Evolutionary conservation across 1,140 invertebrate genomes (phyloP), one percentile per base, ranked within the genome.

Genomic region (Psix sp.): DNA sequence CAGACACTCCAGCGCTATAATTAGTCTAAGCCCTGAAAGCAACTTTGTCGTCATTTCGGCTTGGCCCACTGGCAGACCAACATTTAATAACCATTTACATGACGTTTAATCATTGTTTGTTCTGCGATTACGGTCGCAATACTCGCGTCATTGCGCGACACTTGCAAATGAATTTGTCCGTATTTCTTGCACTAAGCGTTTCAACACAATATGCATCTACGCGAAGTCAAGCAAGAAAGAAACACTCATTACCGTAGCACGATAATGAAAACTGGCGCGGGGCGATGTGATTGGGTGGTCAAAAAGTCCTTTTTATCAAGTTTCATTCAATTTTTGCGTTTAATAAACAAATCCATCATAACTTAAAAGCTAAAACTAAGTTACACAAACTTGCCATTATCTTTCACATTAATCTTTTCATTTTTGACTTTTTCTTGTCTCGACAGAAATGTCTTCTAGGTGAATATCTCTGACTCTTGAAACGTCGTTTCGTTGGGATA

Each of bases 71-170:
- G 36, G 13, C n/a, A 10, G 5, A 29, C 26, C 26, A 38, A 45
- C 48, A 31, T 52, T 59, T 45, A 51, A 68, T 59, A 68, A 68
- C 31, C 33, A 52, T 59, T 68, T 68, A 52, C 46, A 33, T 39
- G 52, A 59, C 52, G 16, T 59, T 68, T 57, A 49, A 57, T 67
- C 45, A 45, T 24, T 15, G 42, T 56, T 66, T 54, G 59, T 52
- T 26, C 14, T 31, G 16, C 33, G 16, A 38, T 39, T 29, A 39
- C 43, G 31, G 33, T 14, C 20, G 11, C 21, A n/a, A 17, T 42
- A 38, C 29, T 20, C 36, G 9, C 21, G 17, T 46, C 20, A 48
- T 31, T 46, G 13, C 11, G 11, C 15, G 43, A 59, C 56, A 39
- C 6, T 59, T 62, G 13, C 10, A 62, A 35, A 42, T 26, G 29